These are phyloP conservation scores for Centropus bengalensis DNA, from an alignment of 2,113 vertebrate species.

Conservation along the genomic window DNA sequence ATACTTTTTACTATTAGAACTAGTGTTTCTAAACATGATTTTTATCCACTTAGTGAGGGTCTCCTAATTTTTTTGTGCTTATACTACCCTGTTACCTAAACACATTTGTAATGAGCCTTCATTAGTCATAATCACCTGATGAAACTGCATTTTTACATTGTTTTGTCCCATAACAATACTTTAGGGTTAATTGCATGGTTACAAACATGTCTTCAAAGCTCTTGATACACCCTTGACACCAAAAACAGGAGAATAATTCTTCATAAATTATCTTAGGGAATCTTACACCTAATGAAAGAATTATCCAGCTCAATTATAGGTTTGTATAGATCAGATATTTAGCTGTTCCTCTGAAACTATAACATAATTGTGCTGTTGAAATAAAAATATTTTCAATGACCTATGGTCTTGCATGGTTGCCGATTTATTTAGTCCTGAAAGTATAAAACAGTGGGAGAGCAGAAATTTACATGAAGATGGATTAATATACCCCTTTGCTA, in stretches of 20 bases:
- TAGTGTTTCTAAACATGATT: not conserved
- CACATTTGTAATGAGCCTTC: not conserved
- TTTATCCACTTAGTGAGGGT: not conserved
- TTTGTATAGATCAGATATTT: not conserved
- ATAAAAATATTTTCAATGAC: not conserved
- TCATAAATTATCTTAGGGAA: not conserved
- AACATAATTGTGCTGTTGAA: not conserved
- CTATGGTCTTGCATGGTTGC: not conserved
- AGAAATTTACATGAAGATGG: not conserved
- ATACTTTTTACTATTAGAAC: not conserved
- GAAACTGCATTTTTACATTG: not conserved
- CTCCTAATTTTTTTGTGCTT: not conserved
- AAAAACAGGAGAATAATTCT: not conserved
- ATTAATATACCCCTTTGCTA: not conserved
- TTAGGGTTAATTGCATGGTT: not conserved
- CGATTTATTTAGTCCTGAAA: not conserved
- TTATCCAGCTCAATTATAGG: not conserved
- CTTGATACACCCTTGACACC: not conserved
- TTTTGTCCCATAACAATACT: not conserved
- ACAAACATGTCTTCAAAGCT: not conserved
- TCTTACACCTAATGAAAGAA: not conserved
- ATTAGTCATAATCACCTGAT: not conserved
- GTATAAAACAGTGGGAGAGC: not conserved
- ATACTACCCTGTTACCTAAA: not conserved
- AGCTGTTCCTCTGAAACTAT: not conserved